Base-by-base conservation (phyloP, 2,113 vertebrate species). In the Psephotus haematonotus region DNA sequence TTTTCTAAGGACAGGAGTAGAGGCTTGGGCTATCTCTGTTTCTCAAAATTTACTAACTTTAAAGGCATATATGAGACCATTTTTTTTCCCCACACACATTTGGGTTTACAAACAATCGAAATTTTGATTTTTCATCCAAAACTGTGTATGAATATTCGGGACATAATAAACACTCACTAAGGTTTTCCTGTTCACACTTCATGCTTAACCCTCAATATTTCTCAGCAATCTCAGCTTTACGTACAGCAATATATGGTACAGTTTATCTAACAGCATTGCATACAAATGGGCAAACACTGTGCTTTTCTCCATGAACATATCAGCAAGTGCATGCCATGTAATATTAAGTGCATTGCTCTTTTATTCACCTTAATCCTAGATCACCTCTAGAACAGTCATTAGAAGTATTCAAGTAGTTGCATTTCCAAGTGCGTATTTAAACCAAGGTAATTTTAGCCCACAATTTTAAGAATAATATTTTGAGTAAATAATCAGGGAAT, bases 291-390 rank as follows among this genome's bases (percentile, higher is more conserved):
- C 24, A 64, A 74, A 70, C 15, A 25, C 13, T 20, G 5, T 41
- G 13, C 22, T 95, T 77, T 94, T 93, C 64, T 88, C 88, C 68
- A 52, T 29, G 33, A 77, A 77, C 6, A 19, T 65, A 88, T 49
- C 65, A 88, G 69, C 59, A 87, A 50, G 27, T 29, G 10, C 28
- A 49, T 46, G 39, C 23, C 37, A 35, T 55, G 20, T 71, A 70
- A 91, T 95, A 92, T 11, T 24, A 93, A 96, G 31, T 27, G 5
- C 4, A 24, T 16, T 65, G 5, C 28, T 76, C 10, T 79, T 90
- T 90, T 55, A 50, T 41, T 50, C 2, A 41, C 20, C 69, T 72
- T 24, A 65, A 28, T 41, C 15, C 13, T 44, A 53, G 20, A 49
- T 41, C 10, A 85, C 2, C 5, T 86, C 5, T 31, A 81, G 6